Conservation (phyloP, 1,140 invertebrate species). For the Drosophila fuyamai region DNA sequence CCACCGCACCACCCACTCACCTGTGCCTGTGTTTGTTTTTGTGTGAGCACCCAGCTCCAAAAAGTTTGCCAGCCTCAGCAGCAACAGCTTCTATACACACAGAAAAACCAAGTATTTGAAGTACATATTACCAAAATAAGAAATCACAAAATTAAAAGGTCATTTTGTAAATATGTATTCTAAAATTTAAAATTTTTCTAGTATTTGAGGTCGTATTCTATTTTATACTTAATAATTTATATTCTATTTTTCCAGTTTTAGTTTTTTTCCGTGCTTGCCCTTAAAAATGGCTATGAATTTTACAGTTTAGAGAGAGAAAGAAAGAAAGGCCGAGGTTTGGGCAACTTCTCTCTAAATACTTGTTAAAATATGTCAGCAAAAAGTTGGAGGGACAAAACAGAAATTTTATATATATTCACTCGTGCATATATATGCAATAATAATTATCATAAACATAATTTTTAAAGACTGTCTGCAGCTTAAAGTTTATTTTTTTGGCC, state of each 20-base stretch:
- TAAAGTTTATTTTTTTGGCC: not conserved
- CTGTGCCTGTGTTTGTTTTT: conserved; percentile 40
- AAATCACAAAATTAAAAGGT: not conserved
- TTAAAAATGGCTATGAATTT: conserved; percentile 67
- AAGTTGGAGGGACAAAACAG: conserved; percentile 5
- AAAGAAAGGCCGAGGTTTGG: conserved; percentile 8
- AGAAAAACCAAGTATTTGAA: not conserved
- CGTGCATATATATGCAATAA: conserved; percentile 31
- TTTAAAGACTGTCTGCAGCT: conserved; percentile 31
- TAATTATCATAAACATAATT: conserved; percentile 47
- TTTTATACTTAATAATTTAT: no score
- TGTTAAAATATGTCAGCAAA: conserved; percentile 54
- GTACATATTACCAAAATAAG: not conserved
- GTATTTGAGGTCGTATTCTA: no score
- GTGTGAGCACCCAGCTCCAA: conserved; percentile 27
- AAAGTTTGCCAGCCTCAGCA: conserved; percentile 42
- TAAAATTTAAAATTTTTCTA: no score
- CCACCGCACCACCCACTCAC: not conserved
- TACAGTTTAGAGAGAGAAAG: conserved; percentile 44
- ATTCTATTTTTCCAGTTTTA: no score
- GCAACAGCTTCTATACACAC: conserved; percentile 24
- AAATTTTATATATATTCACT: conserved; percentile 8
- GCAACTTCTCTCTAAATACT: conserved; percentile 52
- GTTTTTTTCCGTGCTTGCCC: conserved; percentile 3
- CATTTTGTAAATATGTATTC: no score